Evolutionary conservation across 1,140 invertebrate genomes (phyloP), one percentile per base, ranked within the genome.

Genomic region (Zaprionus ornatus): DNA sequence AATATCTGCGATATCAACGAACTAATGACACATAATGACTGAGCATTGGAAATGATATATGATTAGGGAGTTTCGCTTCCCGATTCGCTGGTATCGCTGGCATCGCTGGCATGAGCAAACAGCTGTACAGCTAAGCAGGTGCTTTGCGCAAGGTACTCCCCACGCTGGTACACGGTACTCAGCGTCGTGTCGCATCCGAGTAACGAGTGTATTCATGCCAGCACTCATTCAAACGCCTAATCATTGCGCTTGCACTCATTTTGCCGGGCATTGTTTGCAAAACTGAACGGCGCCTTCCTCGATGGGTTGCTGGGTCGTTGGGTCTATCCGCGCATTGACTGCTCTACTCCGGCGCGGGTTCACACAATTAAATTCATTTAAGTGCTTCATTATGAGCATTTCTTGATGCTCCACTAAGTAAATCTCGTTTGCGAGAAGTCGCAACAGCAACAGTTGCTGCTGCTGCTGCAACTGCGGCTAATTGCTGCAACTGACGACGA

Each of bases 361-460:
- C 88, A 80, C 88, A 91, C 90, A 91, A 91, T 91, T 88, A 91
- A 86, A 90, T 91, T 90, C 79, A 91, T 91, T 91, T 91, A 91
- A 91, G 81, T 90, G 85, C 88, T 86, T 91, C 80, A 91, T 91
- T 91, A 91, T 82, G 72, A 70, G 54, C 77, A 67, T 69, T 77
- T 64, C 75, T 59, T 69, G 81, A 61, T 90, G 85, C 85, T 88
- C 85, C 81, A 87, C 84, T 90, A 84, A 81, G 78, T 88, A 88
- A 90, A 79, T 79, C 84, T 88, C 68, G 81, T 90, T 88, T 71
- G 75, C 69, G 57, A 54, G 61, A 27, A 68, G 32, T 40, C 37
- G 64, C 56, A 65, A 54, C 55, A 52, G 40, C 40, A 12, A 27
- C 50, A 52, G 27, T 60, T 77, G 73, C 80, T 67, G 69, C 77